Base-by-base conservation (phyloP, 2,888 invertebrate species). In the Diarsia brunnea region DNA sequence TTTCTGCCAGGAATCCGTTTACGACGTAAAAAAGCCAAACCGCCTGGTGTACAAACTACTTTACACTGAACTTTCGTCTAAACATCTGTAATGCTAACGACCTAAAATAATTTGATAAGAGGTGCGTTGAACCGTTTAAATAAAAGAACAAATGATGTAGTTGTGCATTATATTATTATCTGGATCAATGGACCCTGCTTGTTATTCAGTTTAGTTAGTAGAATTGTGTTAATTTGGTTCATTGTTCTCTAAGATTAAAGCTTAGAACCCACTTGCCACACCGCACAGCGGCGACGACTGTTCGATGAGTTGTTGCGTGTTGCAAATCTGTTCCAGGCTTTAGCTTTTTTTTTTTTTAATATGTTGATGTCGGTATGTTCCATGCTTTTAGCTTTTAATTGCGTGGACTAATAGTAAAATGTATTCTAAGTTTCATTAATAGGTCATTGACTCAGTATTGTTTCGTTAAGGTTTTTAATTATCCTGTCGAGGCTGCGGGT, bases 111-210 rank as follows among this genome's bases (percentile, higher is more conserved):
- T 58, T 69, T 77, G 82, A 84, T 86, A 87, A 83, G 61, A 10
- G 68, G 87, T 86, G 60, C 86, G 70, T 83, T 87, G 87, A 87
- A 82, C 87, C 69, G 61, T 71, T 71, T 66, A 21, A 60, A 68
- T 66, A 21, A 60, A 68, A 24, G 19, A 75, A 72, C 24, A n/a
- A 61, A 74, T 75, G n/a, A 72, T 75, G 19, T 75, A 49, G 19
- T 75, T 45, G 43, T 69, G 69, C 49, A 68, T n/a, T n/a, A n/a
- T n/a, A n/a, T n/a, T 72, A 47, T 12, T 43, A 76, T 73, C 69
- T 80, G 21, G 84, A 76, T 58, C 79, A 83, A 65, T 69, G 69
- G 79, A 66, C 64, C 31, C 21, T 24, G 58, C 5, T 70, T 66
- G 55, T 76, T 64, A 63, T 81, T 81, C 24, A 51, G 66, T 70